Percentiles rank a stretch among this genome's conserved stretches.
These are phyloP conservation scores for Oryzaephilus surinamensis DNA, from an alignment of 1,140 invertebrate genomes.

Conservation along the genomic window DNA sequence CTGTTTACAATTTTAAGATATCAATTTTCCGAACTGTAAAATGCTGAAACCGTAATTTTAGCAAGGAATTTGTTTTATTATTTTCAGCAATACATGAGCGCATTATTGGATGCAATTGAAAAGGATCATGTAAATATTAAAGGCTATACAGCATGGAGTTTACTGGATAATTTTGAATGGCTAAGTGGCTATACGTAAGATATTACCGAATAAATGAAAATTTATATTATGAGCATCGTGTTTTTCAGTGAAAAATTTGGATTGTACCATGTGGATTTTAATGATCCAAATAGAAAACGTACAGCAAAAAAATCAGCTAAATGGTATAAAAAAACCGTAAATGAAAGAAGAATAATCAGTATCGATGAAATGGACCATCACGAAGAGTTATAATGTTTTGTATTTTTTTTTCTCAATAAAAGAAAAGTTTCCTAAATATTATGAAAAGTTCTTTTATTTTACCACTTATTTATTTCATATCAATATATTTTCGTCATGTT, in stretches of 20 bases:
- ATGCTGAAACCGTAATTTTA: not conserved
- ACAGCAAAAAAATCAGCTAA: slow-evolving; percentile 8
- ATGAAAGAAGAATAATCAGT: slow-evolving; percentile 8
- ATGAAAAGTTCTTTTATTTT: too few relatives aligned
- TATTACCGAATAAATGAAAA: not conserved
- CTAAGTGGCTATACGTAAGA: slow-evolving; percentile 49
- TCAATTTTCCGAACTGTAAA: too few relatives aligned
- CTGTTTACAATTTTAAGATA: too few relatives aligned
- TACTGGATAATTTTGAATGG: slow-evolving; percentile 78
- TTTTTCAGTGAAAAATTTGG: slow-evolving; percentile 9
- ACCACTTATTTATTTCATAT: too few relatives aligned
- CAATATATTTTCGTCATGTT: too few relatives aligned
- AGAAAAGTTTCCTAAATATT: too few relatives aligned
- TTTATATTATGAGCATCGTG: not conserved
- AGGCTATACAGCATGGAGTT: slow-evolving; percentile 60
- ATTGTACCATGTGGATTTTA: slow-evolving; percentile 9
- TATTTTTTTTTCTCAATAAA: too few relatives aligned
- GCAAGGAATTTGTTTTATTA: slow-evolving; percentile 37
- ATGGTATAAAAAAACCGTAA: slow-evolving; percentile 5
- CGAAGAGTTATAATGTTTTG: too few relatives aligned
- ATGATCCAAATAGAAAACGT: slow-evolving; percentile 1
- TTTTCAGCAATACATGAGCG: too few relatives aligned
- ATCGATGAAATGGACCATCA: too few relatives aligned
- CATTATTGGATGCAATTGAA: slow-evolving; percentile 51
- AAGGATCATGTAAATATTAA: slow-evolving; percentile 50